phyloP scores from a whole-genome alignment of 2,797 vertebrate species.

The Selene dorsalis region DNA sequence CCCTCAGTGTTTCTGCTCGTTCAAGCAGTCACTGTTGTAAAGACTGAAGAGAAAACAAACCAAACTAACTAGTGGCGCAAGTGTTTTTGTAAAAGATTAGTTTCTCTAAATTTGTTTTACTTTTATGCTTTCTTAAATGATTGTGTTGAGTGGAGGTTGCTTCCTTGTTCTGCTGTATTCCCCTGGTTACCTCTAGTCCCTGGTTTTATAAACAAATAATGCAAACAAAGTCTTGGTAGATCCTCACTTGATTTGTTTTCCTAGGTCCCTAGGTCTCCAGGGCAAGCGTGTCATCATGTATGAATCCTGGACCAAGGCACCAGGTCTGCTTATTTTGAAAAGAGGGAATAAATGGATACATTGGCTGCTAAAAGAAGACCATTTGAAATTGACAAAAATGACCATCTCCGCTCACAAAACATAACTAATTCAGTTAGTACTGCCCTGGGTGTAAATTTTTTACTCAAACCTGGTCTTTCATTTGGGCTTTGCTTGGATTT shows the following conservation, averaged over 20 bases:
- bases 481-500: slow-evolving; percentile 36
- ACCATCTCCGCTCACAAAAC: slow-evolving; percentile 26
- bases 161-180: slow-evolving; percentile 67
- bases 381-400: slow-evolving; percentile 24
- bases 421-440: slow-evolving; percentile 20
- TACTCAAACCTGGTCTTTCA: slow-evolving; percentile 14
- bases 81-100: slow-evolving; percentile 77
- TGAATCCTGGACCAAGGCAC: slow-evolving; percentile 14
- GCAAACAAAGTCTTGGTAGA: slow-evolving; percentile 51
- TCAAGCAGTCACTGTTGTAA: slow-evolving; percentile 61
- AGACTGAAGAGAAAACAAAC: slow-evolving; percentile 71
- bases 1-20: slow-evolving; percentile 64
- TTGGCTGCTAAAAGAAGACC: slow-evolving; percentile 21
- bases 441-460: slow-evolving; percentile 58
- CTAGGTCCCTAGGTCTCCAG: slow-evolving; percentile 30
- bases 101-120: slow-evolving; percentile 74
- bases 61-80: slow-evolving; percentile 70
- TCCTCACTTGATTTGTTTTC: slow-evolving; percentile 47
- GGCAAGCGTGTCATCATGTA: background rate
- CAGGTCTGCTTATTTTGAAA: slow-evolving; percentile 33
- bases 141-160: slow-evolving; percentile 62
- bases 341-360: slow-evolving; percentile 34
- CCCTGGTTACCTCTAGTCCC: slow-evolving; percentile 46
- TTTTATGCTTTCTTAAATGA: slow-evolving; percentile 69
- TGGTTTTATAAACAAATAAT: slow-evolving; percentile 61